Base-by-base conservation (phyloP, 2,113 vertebrate species). In the Enhydra lutris region DNA sequence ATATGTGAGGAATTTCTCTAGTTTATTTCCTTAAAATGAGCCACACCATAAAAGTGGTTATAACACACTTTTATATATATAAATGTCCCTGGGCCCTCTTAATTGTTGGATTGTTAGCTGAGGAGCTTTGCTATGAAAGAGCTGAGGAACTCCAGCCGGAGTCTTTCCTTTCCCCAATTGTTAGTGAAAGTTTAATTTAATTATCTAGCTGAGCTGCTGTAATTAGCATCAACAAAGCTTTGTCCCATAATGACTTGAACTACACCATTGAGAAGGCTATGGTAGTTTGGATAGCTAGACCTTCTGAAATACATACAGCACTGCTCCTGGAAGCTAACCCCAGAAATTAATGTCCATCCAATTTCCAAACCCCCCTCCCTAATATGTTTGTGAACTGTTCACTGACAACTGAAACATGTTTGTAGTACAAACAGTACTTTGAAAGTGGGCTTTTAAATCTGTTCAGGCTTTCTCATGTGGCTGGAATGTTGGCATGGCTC, bases 401-500 rank as follows among this genome's bases (percentile, higher is more conserved):
- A 93, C 50, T 98, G 98, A 98, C 97, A 98, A 98, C 98, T 98
- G 95, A 91, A 98, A 95, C 94, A 94, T 98, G 97, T 98, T 98
- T 98, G 98, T 90, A 98, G 98, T 98, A 97, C 97, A 98, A 98
- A 98, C 94, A 7, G 1, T 97, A 97, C 98, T 98, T 98, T 98
- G 97, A 98, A 98, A 97, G 93, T 94, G 87, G 88, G 89, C 95
- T 92, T 92, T 98, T 97, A 97, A 98, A 98, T 98, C 85, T 74
- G 90, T 89, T 97, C 95, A 94, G 82, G 24, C 96, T 98, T 97
- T 98, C 98, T 99, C 98, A 98, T 98, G 93, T 94, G 95, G 98
- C 97, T 98, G 97, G 98, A 99, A 99, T 98, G 98, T 97, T 99
- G 98, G 98, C 98, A 97, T 18, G 0, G 86, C 59, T 97, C 96